A percentile compares a stretch with the other conserved stretches of the same genome.
These are phyloP conservation scores for Mactra quadrangularis DNA, from an alignment of 1,140 invertebrate genomes.

Conservation along the genomic window DNA sequence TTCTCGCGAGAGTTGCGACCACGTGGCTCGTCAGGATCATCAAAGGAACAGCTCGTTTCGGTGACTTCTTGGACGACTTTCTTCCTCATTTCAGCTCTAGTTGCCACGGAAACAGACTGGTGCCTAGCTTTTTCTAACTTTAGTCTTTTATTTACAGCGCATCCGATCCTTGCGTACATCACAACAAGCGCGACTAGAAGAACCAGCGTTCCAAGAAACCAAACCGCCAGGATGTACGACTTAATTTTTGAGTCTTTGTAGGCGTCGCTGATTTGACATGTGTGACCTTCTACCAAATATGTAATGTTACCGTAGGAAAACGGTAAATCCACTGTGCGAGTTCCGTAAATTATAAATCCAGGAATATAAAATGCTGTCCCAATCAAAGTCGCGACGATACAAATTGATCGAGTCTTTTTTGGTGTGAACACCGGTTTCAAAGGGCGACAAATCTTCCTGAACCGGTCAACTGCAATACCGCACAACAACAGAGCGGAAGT, in stretches of 20 bases:
- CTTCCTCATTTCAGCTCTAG: neutral
- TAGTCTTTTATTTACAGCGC: conserved; percentile 34
- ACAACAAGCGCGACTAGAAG: conserved; percentile 35
- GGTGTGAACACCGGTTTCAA: conserved; percentile 53
- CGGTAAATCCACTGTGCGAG: conserved; percentile 9
- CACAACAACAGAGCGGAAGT: conserved; percentile 59
- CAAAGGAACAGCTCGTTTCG: conserved; percentile 53
- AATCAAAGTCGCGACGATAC: neutral
- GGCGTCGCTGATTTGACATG: conserved; percentile 33
- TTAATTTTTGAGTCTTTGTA: conserved; percentile 37
- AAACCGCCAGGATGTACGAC: neutral
- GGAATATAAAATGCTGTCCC: conserved; percentile 38
- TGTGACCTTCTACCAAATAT: neutral
- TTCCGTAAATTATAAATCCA: conserved; percentile 44
- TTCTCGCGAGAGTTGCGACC: neutral
- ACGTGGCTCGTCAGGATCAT: conserved; percentile 2
- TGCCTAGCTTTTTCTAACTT: conserved; percentile 48
- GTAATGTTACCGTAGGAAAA: neutral
- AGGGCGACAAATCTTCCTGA: conserved; percentile 62
- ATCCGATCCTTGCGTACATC: conserved; percentile 17
- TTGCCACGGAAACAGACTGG: conserved; percentile 12
- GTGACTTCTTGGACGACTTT: conserved; percentile 19
- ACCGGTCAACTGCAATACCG: conserved; percentile 61
- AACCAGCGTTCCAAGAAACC: conserved; percentile 39
- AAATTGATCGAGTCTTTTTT: conserved; percentile 23